Evolutionary conservation across 2,797 vertebrate species (phyloP).

Genomic region (Cirrhinus mrigala): DNA sequence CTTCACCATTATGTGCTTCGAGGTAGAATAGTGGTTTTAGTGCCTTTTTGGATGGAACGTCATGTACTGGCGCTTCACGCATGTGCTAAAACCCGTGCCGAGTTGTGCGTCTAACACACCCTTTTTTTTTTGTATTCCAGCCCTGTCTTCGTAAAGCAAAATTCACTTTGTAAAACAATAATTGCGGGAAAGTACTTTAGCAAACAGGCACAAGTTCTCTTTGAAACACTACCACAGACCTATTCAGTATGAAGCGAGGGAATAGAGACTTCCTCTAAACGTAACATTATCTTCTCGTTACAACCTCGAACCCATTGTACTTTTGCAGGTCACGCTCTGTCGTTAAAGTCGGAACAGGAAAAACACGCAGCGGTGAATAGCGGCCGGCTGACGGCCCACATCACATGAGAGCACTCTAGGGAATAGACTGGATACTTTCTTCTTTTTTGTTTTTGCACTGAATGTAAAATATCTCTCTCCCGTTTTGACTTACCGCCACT

Average conservation of each 20-base stretch:
- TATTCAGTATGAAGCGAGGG: neutral
- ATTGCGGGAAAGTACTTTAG: neutral
- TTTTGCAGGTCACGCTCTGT: conserved; percentile 21
- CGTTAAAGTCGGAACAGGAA: conserved; percentile 19
- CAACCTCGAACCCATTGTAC: conserved; percentile 9
- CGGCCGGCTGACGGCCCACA: conserved; percentile 1
- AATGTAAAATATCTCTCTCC: conserved; percentile 49
- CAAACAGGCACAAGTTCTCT: conserved; percentile 13
- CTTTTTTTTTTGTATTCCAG: conserved; percentile 19
- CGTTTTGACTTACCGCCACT: conserved; percentile 57
- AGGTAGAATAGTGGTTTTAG: conserved; percentile 56
- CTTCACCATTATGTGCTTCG: conserved; percentile 41
- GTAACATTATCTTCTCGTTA: neutral
- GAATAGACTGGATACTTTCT: conserved; percentile 50
- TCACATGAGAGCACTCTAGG: conserved; percentile 33
- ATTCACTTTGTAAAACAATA: conserved; percentile 33
- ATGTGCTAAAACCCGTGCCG: conserved; percentile 46
- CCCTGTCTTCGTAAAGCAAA: conserved; percentile 10
- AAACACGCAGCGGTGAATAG: neutral
- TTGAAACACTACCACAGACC: conserved; percentile 41
- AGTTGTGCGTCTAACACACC: conserved; percentile 5
- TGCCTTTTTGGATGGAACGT: conserved; percentile 58
- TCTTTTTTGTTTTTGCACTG: conserved; percentile 56
- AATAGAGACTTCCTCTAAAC: conserved; percentile 17
- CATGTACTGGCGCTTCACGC: conserved; percentile 51